These are phyloP conservation scores for Lasioglossum zephyrum DNA, from an alignment of 2,888 invertebrate species.

Conservation along the genomic window DNA sequence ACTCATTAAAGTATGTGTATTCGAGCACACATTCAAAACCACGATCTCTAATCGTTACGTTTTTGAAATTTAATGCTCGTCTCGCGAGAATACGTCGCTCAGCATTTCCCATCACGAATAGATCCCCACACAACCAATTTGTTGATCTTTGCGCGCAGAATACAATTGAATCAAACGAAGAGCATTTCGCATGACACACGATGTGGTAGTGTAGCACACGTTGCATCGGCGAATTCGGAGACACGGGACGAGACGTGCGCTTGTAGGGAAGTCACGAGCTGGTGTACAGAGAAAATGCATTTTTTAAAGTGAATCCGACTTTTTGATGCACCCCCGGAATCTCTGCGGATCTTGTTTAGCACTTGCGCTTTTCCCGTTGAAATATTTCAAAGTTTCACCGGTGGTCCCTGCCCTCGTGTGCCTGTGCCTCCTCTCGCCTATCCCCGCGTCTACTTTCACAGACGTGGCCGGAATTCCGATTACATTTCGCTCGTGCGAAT, in stretches of 20 bases:
- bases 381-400: slow-evolving; percentile 49
- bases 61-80: no score
- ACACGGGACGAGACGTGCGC: slow-evolving; percentile 26
- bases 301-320: slow-evolving; percentile 56
- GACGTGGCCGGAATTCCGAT: slow-evolving; percentile 26
- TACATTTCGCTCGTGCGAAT: slow-evolving; percentile 14
- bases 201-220: not conserved
- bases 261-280: slow-evolving; percentile 31
- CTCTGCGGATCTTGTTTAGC: slow-evolving; percentile 54
- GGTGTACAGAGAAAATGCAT: slow-evolving; percentile 52
- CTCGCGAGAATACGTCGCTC: no score
- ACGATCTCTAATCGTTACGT: no score
- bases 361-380: slow-evolving; percentile 49
- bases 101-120: not conserved
- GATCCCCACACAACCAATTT: not conserved
- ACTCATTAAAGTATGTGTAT: no score
- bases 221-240: slow-evolving; percentile 36
- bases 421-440: not conserved
- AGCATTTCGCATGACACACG: slow-evolving; percentile 7
- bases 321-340: slow-evolving; percentile 47
- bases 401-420: not conserved
- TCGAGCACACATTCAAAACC: no score
- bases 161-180: slow-evolving; percentile 3
- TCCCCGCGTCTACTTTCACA: not conserved
- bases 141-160: not conserved